Conservation (phyloP, 2,113 vertebrate species). For the Podarcis muralis region DNA sequence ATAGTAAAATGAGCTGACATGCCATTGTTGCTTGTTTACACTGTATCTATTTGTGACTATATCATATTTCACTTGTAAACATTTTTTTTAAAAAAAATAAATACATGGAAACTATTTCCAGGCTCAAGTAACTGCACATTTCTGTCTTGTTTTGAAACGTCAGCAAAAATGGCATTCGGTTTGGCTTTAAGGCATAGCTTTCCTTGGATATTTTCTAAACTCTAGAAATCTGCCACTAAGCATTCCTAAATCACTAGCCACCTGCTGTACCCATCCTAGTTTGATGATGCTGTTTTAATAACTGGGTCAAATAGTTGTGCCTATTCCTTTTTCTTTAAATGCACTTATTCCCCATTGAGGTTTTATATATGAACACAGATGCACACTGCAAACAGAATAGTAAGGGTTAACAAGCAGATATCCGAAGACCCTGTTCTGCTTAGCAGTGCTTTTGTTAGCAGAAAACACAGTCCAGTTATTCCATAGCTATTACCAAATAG, state of each 20-base stretch:
- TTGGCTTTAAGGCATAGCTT: slow-evolving; percentile 30
- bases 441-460: background rate
- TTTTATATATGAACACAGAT: background rate
- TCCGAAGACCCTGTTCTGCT: background rate
- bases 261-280: background rate
- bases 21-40: slow-evolving; percentile 71
- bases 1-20: slow-evolving; percentile 85
- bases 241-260: background rate
- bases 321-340: background rate
- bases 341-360: background rate
- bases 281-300: background rate
- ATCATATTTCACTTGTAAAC: slow-evolving; percentile 58
- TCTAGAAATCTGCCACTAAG: slow-evolving; percentile 1
- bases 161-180: background rate
- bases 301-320: background rate
- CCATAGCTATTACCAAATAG: background rate
- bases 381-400: background rate
- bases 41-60: slow-evolving; percentile 58
- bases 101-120: background rate
- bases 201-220: background rate
- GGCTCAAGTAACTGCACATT: background rate
- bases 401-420: background rate
- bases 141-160: background rate
- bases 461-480: no score
- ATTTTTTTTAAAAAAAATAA: slow-evolving; percentile 23